These are phyloP conservation scores for Calephelis virginiensis DNA, from an alignment of 1,140 invertebrate species.

Conservation along the genomic window DNA sequence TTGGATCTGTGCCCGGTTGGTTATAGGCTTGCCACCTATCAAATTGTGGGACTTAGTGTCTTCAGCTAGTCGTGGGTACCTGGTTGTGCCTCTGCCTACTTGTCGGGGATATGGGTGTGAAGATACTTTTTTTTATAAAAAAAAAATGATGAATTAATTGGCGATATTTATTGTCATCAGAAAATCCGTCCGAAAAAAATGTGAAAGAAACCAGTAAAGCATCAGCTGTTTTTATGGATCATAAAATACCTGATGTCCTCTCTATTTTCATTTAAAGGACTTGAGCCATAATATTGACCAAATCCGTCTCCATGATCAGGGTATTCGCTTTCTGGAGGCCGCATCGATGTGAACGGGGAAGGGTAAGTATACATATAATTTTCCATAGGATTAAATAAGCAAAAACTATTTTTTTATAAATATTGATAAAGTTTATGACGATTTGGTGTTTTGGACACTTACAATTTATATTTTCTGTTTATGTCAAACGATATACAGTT, in stretches of 20 bases:
- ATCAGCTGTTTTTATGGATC: no score
- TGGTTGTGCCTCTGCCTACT: no score
- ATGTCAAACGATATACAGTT: not conserved
- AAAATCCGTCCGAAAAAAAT: no score
- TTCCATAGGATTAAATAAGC: constrained; percentile 43
- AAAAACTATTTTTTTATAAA: constrained; percentile 22
- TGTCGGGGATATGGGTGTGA: no score
- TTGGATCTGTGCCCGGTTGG: no score
- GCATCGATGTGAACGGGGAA: constrained; percentile 36
- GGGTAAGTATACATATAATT: constrained; percentile 52
- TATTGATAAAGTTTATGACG: constrained; percentile 10
- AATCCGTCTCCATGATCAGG: constrained; percentile 60
- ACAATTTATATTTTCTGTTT: constrained; percentile 43
- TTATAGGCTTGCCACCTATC: no score
- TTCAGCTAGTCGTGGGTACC: no score
- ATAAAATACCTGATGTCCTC: constrained; percentile 35
- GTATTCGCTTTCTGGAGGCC: constrained; percentile 38
- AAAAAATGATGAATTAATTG: no score
- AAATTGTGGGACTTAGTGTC: no score
- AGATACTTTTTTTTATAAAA: no score
- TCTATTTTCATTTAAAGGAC: constrained; percentile 36
- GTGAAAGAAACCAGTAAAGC: no score
- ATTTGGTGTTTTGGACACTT: constrained; percentile 32
- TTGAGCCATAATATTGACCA: constrained; percentile 56
- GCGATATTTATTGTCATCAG: no score